Conservation (phyloP, 2,888 invertebrate genomes). For the Apamea anceps region DNA sequence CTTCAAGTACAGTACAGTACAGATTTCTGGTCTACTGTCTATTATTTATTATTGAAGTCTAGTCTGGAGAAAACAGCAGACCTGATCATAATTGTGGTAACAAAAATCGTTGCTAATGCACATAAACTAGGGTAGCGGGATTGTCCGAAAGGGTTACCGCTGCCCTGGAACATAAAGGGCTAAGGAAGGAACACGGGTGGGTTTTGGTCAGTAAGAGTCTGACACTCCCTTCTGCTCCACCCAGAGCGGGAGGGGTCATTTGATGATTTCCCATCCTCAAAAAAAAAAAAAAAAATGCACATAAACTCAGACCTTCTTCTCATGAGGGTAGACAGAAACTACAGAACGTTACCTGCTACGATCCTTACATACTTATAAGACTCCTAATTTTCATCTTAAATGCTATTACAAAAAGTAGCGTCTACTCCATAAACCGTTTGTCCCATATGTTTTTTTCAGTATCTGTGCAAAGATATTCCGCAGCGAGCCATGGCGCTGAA, state of each 20-base stretch:
- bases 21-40: not conserved
- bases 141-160: too few relatives aligned
- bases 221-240: too few relatives aligned
- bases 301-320: not conserved
- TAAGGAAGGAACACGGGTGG: too few relatives aligned
- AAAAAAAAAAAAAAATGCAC: too few relatives aligned
- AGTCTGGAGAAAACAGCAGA: not conserved
- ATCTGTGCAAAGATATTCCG: constrained; percentile 55
- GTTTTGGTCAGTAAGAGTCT: too few relatives aligned
- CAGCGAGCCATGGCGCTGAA: constrained; percentile 53
- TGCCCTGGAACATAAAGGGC: too few relatives aligned
- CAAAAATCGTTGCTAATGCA: too few relatives aligned
- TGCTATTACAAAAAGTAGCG: not conserved
- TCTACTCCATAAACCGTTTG: not conserved
- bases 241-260: too few relatives aligned
- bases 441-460: constrained; percentile 18
- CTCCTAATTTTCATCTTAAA: not conserved
- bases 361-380: not conserved
- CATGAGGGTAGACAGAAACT: too few relatives aligned
- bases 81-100: not conserved
- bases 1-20: not conserved
- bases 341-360: too few relatives aligned
- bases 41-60: not conserved
- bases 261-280: too few relatives aligned
- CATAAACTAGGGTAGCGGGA: too few relatives aligned